Evolutionary conservation across 2,113 vertebrate genomes (phyloP).

Genomic region (Orientallactaga bullata): DNA sequence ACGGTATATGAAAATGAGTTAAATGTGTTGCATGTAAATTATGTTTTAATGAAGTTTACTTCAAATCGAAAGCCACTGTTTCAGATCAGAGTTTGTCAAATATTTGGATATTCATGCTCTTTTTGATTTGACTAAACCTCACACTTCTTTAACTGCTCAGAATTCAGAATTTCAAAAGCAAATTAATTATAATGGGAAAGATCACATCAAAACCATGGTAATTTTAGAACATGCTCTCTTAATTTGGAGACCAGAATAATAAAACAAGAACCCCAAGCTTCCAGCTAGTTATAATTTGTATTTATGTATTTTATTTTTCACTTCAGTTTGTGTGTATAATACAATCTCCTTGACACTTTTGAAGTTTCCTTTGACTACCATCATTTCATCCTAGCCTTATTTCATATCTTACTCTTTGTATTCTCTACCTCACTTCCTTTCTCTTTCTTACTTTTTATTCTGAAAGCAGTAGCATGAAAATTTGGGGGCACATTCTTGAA

Average conservation of each 20-base stretch:
- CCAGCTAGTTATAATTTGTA: background rate
- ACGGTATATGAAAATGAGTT: background rate
- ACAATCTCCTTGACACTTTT: background rate
- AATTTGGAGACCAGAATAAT: slow-evolving; percentile 31
- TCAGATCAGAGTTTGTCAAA: slow-evolving; percentile 39
- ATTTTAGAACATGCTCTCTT: slow-evolving; percentile 9
- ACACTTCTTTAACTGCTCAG: background rate
- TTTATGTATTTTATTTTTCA: slow-evolving; percentile 9
- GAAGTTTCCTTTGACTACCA: background rate
- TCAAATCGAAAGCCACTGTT: slow-evolving; percentile 11
- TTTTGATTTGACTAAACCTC: slow-evolving; percentile 10
- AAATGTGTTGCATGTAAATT: background rate
- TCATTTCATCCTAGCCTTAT: background rate
- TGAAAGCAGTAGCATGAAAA: background rate
- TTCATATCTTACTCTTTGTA: background rate
- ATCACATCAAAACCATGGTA: background rate
- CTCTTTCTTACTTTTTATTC: background rate
- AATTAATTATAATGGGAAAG: slow-evolving; percentile 23
- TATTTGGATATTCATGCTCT: slow-evolving; percentile 11
- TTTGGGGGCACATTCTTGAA: background rate
- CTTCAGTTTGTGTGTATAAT: background rate
- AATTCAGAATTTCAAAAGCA: slow-evolving; percentile 23
- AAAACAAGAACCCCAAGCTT: background rate
- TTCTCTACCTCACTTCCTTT: background rate
- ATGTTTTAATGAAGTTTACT: slow-evolving; percentile 31